Base-by-base conservation (phyloP, 2,888 invertebrate genomes). In the Zygogramma bicolorata region DNA sequence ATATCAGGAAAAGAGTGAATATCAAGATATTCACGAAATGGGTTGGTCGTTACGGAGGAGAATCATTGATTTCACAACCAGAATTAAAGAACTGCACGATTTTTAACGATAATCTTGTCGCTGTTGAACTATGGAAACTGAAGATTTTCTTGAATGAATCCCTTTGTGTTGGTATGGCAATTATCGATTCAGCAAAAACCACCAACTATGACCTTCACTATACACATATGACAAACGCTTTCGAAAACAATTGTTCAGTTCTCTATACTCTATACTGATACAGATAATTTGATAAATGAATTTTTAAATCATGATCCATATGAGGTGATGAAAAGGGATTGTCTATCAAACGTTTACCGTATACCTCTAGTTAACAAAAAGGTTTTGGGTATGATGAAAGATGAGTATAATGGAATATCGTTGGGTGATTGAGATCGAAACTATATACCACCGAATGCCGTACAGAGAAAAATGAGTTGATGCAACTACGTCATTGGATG, bases 371-470 rank as follows among this genome's bases (percentile, higher is more conserved):
- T 80, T 79, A 82, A 83, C 68, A 84, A 83, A 73, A 84, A 84
- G 75, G 75, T 81, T 4, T 25, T 82, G 2, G 83, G 84, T 2
- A 65, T 84, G 42, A 82, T 85, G 79, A 84, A 85, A 73, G 83
- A 84, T 76, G 84, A 85, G 68, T 78, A 76, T 57, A 78, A 80
- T 27, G 82, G 84, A 1, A 4, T 25, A 1, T 4, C 15, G 1
- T 81, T 84, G 75, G 79, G 73, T 1, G 80, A 84, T 65, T 83
- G 8, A 59, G 79, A 42, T 66, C 79, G 8, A 83, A 82, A 70
- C 15, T 59, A 59, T 34, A 59, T 31, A 34, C 8, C 8, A 34
- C 34, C 34, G 13, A 34, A 34, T 34, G 13, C 7, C 34, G 34
- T 3, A 34, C 34, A 6, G 8, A 2, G 13, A 13, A 34, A 6